Evolutionary conservation across 2,113 vertebrate species (phyloP), one percentile per base, ranked within the genome.

Genomic region (Cavia aperea): DNA sequence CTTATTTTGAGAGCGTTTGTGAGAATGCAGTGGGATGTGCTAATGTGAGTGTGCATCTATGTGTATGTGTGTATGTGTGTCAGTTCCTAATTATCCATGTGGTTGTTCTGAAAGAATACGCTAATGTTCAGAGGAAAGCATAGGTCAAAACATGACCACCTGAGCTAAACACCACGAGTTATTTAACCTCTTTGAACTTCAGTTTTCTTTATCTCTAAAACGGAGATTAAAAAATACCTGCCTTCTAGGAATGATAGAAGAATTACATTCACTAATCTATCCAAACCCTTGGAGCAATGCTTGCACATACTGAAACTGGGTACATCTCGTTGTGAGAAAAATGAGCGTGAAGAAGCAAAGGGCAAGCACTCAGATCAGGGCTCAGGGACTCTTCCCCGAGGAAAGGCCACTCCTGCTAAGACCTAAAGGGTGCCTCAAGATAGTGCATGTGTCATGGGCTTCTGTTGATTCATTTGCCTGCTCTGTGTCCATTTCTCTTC

Each of bases 41-140:
- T 63, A 21, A 86, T 21, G 13, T 14, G 2, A 21, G n/a, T 72
- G n/a, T 75, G 39, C 14, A 8, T 12, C 0, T 36, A 2, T 12
- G 5, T 51, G 3, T 51, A 51, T 77, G 73, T 77, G 46, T 77
- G 13, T 16, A 16, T 31, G 7, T 15, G 39, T 29, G 36, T 36
- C 77, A 72, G 63, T 31, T 65, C 89, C 51, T 8, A 51, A 14
- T 75, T 31, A n/a, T 16, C 15, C 23, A n/a, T 1, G 83, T 21
- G 33, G n/a, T 33, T 4, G 36, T 51, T 75, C 75, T 21, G 6
- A 43, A 46, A 78, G 26, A 54, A 10, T 13, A 46, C 19, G 51
- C 7, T 3, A 68, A 43, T 24, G 15, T 66, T 60, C 77, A 19
- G 56, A 77, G 56, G 60, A 46, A 66, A 62, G 33, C 5, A 13